phyloP scores from a whole-genome alignment of 2,113 vertebrate species.

The Bos taurus region ARS-UCD2.0 NC_037351.1:42154001-42154500 shows the following conservation, averaged over 20 bases:
- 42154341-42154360: not conserved
- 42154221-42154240: not conserved
- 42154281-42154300: not conserved
- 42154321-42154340: fast-evolving
- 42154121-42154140: not conserved
- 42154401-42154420: not conserved
- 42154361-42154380: not conserved
- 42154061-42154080: not conserved
- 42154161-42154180: not conserved
- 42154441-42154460: not conserved
- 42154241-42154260: not conserved
- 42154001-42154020: not conserved
- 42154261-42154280: not conserved
- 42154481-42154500: no score
- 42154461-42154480: not conserved
- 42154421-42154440: fast-evolving
- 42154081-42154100: not conserved
- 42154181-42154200: not conserved
- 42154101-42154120: not conserved
- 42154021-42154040: not conserved
- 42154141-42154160: fast-evolving
- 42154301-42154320: not conserved
- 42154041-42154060: not conserved
- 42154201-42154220: not conserved
- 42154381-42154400: not conserved